phyloP scores from a whole-genome alignment of 2,888 invertebrate species.

The Eumerus sabulonum region DNA sequence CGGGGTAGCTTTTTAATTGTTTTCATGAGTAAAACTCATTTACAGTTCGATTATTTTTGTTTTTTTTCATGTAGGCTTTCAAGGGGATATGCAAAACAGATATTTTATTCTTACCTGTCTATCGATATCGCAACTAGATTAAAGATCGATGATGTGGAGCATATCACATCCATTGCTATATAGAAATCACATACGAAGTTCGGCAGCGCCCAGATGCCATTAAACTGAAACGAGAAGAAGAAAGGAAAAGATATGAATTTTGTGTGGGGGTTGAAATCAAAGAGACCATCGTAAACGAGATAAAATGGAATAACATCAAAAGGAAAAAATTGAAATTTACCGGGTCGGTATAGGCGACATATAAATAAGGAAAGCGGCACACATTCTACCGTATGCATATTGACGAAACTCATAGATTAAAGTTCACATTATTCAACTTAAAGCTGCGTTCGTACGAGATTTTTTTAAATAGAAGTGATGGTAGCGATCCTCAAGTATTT shows the following conservation, averaged over 20 bases:
- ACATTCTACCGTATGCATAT: too few species aligned
- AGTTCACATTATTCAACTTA: too few species aligned
- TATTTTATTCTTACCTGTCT: slow-evolving; percentile 88
- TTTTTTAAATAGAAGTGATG: too few species aligned
- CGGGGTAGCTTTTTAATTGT: too few species aligned
- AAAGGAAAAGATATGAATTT: slow-evolving; percentile 1
- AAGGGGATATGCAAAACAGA: not conserved
- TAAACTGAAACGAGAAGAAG: slow-evolving; percentile 82
- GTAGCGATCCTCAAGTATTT: too few species aligned
- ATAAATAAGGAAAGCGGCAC: too few species aligned
- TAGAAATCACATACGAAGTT: slow-evolving; percentile 97
- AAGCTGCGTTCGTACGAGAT: too few species aligned
- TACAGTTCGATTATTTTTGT: too few species aligned
- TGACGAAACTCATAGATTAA: too few species aligned
- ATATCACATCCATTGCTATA: slow-evolving; percentile 98
- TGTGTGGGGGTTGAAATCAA: slow-evolving; percentile 5
- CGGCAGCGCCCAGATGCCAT: slow-evolving; percentile 93
- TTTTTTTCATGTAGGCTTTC: not conserved
- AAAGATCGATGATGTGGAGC: slow-evolving; percentile 98
- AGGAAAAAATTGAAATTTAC: not conserved
- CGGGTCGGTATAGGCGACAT: too few species aligned
- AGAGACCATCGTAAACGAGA: too few species aligned
- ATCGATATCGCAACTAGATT: slow-evolving; percentile 98
- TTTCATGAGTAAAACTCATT: too few species aligned
- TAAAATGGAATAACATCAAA: slow-evolving; percentile 7